Percentiles rank a stretch among this genome's conserved stretches.
phyloP scores from a whole-genome alignment of 2,113 vertebrate species.

The Orientallactaga bullata region DNA sequence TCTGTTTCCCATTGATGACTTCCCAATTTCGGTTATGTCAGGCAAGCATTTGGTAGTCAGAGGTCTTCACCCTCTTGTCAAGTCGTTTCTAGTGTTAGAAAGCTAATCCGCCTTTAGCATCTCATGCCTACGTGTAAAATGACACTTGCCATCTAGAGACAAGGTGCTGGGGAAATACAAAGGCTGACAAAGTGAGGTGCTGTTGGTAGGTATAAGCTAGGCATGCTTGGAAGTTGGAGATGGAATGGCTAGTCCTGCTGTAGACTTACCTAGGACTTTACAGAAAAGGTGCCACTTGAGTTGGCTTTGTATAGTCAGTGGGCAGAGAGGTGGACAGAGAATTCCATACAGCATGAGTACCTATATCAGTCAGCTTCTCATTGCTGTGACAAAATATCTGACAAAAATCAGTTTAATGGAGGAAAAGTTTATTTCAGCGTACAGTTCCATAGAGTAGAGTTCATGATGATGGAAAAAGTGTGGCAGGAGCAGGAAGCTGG shows the following conservation, averaged over 20 bases:
- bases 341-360: background rate
- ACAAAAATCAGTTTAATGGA: too few species aligned
- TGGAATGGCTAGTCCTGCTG: background rate
- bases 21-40: background rate
- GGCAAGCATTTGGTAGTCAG: background rate
- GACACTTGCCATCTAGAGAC: background rate
- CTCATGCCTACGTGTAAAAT: conserved; percentile 2
- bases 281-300: background rate
- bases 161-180: background rate
- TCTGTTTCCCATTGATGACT: background rate
- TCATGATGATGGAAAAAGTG: too few species aligned
- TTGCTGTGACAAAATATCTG: too few species aligned
- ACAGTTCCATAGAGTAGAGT: too few species aligned
- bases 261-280: background rate
- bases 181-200: background rate
- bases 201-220: background rate
- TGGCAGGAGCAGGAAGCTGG: too few species aligned
- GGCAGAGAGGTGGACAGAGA: background rate
- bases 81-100: background rate
- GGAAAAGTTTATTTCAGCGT: too few species aligned
- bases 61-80: background rate
- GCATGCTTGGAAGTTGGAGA: background rate
- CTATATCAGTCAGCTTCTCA: too few species aligned
- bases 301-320: background rate
- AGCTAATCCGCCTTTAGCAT: background rate